Percentiles rank a stretch among this genome's conserved stretches.
phyloP scores from a whole-genome alignment of 2,797 vertebrate species.

The Neosalanx taihuensis region DNA sequence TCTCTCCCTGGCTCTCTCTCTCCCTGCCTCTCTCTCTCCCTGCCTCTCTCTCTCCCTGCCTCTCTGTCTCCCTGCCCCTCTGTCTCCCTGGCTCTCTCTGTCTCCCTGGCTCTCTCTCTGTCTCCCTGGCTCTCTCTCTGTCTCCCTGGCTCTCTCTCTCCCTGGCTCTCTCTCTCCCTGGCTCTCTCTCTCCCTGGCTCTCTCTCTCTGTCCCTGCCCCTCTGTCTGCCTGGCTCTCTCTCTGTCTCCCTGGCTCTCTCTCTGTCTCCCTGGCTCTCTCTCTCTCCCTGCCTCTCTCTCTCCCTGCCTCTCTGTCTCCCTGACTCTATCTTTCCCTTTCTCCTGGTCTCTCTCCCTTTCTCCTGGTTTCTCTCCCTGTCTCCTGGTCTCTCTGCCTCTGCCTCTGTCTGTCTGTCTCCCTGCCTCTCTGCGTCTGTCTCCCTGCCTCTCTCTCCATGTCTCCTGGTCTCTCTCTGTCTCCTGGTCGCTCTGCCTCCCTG shows the following conservation, averaged over 20 bases:
- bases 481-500: background rate
- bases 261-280: background rate
- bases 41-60: background rate
- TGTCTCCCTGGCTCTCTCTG: background rate
- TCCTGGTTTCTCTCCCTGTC: slow-evolving; percentile 1
- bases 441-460: background rate
- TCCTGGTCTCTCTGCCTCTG: background rate
- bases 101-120: background rate
- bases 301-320: no score
- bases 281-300: no score
- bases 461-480: no score
- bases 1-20: background rate
- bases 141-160: background rate
- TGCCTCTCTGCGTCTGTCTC: no score
- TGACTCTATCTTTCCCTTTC: background rate
- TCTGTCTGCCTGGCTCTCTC: background rate
- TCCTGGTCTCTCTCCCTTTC: background rate
- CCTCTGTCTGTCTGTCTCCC: background rate
- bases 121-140: background rate
- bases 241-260: background rate
- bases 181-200: background rate
- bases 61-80: background rate
- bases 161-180: slow-evolving; percentile 4
- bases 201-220: background rate
- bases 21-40: slow-evolving; percentile 2